phyloP scores from a whole-genome alignment of 2,888 invertebrate genomes.

The Scelioninae gen. 2 region DNA sequence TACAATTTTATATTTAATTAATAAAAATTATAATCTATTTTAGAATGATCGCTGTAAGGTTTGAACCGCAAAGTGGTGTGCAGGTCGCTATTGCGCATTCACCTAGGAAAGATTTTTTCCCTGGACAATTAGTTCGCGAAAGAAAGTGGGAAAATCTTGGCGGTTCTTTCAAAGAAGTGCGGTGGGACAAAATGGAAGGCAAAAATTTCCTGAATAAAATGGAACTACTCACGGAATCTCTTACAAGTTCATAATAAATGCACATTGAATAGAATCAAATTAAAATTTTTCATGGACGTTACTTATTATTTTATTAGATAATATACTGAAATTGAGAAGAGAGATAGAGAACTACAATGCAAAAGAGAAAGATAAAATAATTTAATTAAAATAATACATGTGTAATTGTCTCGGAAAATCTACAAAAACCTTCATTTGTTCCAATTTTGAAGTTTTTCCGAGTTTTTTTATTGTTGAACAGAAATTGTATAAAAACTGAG shows the following conservation, averaged over 20 bases:
- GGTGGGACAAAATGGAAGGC: slow-evolving; percentile 96
- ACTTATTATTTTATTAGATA: slow-evolving; percentile 20
- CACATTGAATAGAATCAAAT: too few relatives aligned
- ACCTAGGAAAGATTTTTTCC: slow-evolving; percentile 91
- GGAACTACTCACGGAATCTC: slow-evolving; percentile 95
- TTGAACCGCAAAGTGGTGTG: slow-evolving; percentile 90
- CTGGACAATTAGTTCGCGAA: slow-evolving; percentile 90
- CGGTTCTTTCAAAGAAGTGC: slow-evolving; percentile 93
- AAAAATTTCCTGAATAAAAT: slow-evolving; percentile 97
- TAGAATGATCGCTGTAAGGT: slow-evolving; percentile 91
- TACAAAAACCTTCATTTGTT: too few relatives aligned
- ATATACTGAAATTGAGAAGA: too few relatives aligned
- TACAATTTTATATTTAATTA: slow-evolving; percentile 6
- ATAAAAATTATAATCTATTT: slow-evolving; percentile 16
- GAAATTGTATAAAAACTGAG: too few relatives aligned
- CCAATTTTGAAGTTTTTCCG: too few relatives aligned
- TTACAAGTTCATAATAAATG: slow-evolving; percentile 85
- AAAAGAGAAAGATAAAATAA: too few relatives aligned
- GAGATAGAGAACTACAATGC: too few relatives aligned
- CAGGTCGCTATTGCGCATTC: slow-evolving; percentile 94
- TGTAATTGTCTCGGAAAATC: too few relatives aligned
- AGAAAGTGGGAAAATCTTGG: slow-evolving; percentile 96
- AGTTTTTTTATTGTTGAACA: too few relatives aligned
- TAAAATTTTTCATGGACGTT: slow-evolving; percentile 6
- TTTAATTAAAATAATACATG: too few relatives aligned